Evolutionary conservation across 1,140 invertebrate genomes (phyloP).

Genomic region (Euwallacea fornicatus): DNA sequence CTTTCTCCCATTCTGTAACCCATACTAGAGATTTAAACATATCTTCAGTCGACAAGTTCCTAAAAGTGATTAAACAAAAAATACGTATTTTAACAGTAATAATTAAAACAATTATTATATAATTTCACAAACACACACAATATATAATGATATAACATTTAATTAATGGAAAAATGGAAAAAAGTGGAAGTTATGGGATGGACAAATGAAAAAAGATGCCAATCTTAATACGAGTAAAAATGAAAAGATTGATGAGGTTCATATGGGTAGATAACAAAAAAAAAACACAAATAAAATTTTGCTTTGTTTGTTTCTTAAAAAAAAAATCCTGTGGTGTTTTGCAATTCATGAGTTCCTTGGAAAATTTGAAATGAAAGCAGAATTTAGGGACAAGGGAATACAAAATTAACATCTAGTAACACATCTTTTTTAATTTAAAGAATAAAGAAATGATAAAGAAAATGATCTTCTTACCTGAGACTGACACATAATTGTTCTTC

Average conservation of each 20-base stretch:
- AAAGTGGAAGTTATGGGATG: not conserved
- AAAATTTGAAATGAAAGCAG: not conserved
- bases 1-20: not conserved
- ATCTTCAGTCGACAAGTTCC: not conserved
- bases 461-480: not conserved
- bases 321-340: not conserved
- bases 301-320: not conserved
- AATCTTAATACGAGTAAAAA: not conserved
- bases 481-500: not conserved
- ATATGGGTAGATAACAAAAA: not conserved
- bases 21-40: not conserved
- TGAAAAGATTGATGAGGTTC: not conserved
- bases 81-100: not conserved
- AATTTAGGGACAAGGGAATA: not conserved
- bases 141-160: not conserved
- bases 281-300: not conserved
- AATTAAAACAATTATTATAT: not conserved
- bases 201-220: not conserved
- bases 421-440: too few relatives aligned
- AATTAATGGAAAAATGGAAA: too few relatives aligned
- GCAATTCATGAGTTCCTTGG: not conserved
- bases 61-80: conserved; percentile 4
- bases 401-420: not conserved
- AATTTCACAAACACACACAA: not conserved
- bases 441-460: not conserved